Evolutionary conservation across 2,113 vertebrate species (phyloP).

Genomic region (Eudorcas thomsonii): DNA sequence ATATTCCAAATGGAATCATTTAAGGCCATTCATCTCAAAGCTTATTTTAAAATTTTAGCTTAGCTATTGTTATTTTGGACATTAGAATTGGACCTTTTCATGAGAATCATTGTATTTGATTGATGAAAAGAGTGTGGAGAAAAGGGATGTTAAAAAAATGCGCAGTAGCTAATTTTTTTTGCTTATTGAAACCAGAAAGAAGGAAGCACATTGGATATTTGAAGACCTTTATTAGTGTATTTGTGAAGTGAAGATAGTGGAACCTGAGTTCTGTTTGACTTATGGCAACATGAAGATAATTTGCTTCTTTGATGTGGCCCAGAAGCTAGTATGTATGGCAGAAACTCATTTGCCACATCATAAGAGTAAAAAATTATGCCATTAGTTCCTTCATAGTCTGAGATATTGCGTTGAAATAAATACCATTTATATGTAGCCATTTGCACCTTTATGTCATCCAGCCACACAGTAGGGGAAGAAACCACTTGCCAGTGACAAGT

Average conservation of each 20-base stretch:
- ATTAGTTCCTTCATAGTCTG: not conserved
- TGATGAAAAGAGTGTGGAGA: conserved; percentile 50
- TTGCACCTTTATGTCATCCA: not conserved
- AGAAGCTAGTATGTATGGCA: not conserved
- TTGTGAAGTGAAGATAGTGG: not conserved
- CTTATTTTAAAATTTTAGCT: not conserved
- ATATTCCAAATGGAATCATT: not conserved
- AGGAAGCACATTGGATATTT: conserved; percentile 56
- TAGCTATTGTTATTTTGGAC: conserved; percentile 12
- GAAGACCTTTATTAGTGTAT: conserved; percentile 35
- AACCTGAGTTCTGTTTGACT: not conserved
- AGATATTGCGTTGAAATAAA: not conserved
- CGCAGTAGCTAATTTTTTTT: conserved; percentile 40
- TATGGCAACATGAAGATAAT: not conserved
- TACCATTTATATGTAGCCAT: not conserved
- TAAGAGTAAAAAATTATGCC: not conserved
- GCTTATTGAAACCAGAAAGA: conserved; percentile 64
- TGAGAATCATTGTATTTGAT: conserved; percentile 66
- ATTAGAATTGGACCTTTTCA: conserved; percentile 40
- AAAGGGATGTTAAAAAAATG: conserved; percentile 65
- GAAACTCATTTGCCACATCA: not conserved
- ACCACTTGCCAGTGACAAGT: not conserved
- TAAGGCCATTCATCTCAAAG: not conserved
- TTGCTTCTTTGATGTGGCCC: not conserved
- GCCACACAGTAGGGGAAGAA: too few relatives aligned